Base-by-base conservation (phyloP, 2,113 vertebrate genomes). In the Strix aluco region DNA sequence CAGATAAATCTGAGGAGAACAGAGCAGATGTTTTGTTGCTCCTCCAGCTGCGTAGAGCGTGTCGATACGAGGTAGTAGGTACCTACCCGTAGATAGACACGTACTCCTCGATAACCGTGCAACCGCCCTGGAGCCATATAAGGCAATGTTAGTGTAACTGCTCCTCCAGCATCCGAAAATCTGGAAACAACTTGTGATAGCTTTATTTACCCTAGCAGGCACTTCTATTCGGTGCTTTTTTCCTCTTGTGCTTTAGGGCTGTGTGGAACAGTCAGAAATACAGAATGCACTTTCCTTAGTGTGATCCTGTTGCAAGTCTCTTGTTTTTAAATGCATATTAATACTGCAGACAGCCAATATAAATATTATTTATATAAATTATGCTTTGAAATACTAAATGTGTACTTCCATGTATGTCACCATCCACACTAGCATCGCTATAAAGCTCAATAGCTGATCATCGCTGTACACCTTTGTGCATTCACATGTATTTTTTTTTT, bases 1-100 rank as follows among this genome's bases (percentile, higher is more conserved):
- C 40, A 10, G 21, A 42, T 11, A 19, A 27, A 25, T 2, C 2
- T 0, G 23, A 52, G 69, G 26, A 38, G 74, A n/a, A 2, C 4
- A 2, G 58, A 34, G 47, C 49, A 47, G 88, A 21, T 13, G 57
- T 16, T 21, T 13, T 21, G 29, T 11, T 13, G 54, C 70, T 86
- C 22, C 15, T 8, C 21, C 2, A 3, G 38, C 59, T 5, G 52
- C 3, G 0, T 2, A 1, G 0, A 20, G 58, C 0, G 3, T 13
- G 27, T 38, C 9, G 63, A 21, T 38, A 3, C 0, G 34, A 52
- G 80, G 74, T 52, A 5, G 75, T 8, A 80, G 81, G 36, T 85
- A 92, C 54, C 75, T 81, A 40, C 46, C 86, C 65, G 5, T 61
- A 51, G 81, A 46, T 18, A 86, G 86, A 3, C 81, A 38, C 8